Evolutionary conservation across 2,888 invertebrate species (phyloP), one percentile per base, ranked within the genome.

Genomic region (Agrotis ipsilon): DNA sequence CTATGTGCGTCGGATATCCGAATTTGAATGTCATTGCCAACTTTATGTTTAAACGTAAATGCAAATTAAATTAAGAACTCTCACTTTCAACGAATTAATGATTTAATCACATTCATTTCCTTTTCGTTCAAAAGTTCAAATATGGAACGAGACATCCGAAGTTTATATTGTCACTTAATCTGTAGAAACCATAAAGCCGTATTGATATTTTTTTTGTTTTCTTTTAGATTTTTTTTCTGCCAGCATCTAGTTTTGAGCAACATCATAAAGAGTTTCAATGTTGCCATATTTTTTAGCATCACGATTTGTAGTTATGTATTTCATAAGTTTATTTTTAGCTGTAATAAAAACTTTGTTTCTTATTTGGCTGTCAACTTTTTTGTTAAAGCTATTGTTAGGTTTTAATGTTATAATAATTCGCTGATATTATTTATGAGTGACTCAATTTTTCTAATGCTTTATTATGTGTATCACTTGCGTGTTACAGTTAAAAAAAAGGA

Each of bases 31-130:
- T 58, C 27, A 61, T 24, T 18, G 21, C 13, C 13, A 11, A 46
- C 19, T 58, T 46, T 19, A 32, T 51, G 16, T 58, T 63, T 16
- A 48, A 58, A 51, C 71, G 19, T 52, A 45, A 21, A 60, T 68
- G 14, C 21, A 52, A 78, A 67, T 65, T 75, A 62, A 68, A 55
- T 75, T 61, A 62, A 63, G 58, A 67, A 55, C 54, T 70, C 27
- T 39, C 39, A 39, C 39, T 39, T 39, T 6, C 6, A 45, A 49
- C 14, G 21, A 54, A 39, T 59, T 62, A 49, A 65, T 68, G 24
- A 64, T 61, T 58, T 21, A 59, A 24, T 49, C 48, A 45, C 57
- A 65, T 58, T 67, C 54, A 76, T 76, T 70, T 68, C 52, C 54
- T 70, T 68, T 57, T 27, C 48, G 55, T 48, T 24, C 7, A 52